Conservation (phyloP, 2,113 vertebrate species). For the Malurus elegans region DNA sequence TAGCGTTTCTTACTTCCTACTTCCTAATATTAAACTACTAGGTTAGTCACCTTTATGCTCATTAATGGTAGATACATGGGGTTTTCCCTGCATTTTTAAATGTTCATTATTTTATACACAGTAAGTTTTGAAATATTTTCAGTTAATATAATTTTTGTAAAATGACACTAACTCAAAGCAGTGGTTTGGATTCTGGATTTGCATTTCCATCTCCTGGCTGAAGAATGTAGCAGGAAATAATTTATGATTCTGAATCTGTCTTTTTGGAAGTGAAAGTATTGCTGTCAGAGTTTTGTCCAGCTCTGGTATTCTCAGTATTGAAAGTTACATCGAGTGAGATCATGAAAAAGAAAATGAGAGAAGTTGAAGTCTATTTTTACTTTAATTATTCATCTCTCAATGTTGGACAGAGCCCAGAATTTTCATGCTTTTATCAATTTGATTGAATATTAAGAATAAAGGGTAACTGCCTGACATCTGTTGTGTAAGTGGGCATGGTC, state of each 20-base stretch:
- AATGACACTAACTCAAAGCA: not conserved
- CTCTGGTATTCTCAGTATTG: not conserved
- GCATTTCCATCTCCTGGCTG: not conserved
- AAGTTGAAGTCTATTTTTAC: not conserved
- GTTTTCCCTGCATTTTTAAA: not conserved
- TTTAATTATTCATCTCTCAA: not conserved
- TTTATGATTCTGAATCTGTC: not conserved
- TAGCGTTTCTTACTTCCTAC: not conserved
- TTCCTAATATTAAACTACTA: not conserved
- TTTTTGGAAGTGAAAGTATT: not conserved
- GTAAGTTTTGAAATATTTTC: not conserved
- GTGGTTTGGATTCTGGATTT: not conserved
- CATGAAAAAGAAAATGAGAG: constrained; percentile 20
- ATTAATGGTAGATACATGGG: not conserved
- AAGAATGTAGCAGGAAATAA: not conserved
- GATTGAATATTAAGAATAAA: constrained; percentile 1
- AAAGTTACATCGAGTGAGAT: not conserved
- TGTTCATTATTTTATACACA: not conserved
- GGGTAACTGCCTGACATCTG: not conserved
- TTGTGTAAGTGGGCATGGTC: not conserved
- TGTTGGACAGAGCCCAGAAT: not conserved
- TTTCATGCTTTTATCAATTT: not conserved
- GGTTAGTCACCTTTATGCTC: not conserved
- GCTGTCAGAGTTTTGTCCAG: not conserved
- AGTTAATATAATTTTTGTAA: not conserved